Base-by-base conservation (phyloP, 2,113 vertebrate species). In the Columba janthina region DNA sequence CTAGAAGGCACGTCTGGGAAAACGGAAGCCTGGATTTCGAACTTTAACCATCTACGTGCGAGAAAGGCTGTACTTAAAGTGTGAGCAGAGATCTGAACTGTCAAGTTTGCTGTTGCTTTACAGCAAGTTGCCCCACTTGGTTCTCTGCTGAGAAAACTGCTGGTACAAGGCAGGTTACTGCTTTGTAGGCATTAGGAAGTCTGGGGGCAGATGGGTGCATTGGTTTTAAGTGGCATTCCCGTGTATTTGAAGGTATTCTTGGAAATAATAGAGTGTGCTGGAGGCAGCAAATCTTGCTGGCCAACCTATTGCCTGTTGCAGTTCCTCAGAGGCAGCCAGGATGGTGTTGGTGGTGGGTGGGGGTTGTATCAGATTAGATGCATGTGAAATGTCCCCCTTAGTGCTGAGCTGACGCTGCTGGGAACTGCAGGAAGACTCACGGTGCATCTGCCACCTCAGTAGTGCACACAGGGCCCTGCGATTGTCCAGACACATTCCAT, bases 391-490 rank as follows among this genome's bases (percentile, higher is more conserved):
- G 18, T 4, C 11, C 79, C 13, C 31, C 11, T 31, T 12, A 5
- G 34, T 1, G 4, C n/a, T n/a, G 34, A 61, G n/a, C 0, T 77
- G 72, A 14, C n/a, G 2, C n/a, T 19, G 10, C 20, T 2, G 11
- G 73, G 36, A 15, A 16, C 29, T 29, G 28, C 32, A 61, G 44
- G n/a, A 51, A 48, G 34, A 46, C 12, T 83, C 51, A 20, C 9
- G 20, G 26, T 1, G 11, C 31, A 6, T 21, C 44, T 53, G 28
- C 14, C 74, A 36, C 61, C 26, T 18, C 12, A 5, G 9, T 3
- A 13, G 38, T 9, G 53, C 25, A 5, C 32, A 17, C 14, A 12
- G 10, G 11, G 60, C 5, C 10, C 46, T 54, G 28, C 5, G 1
- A 19, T 62, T 70, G 34, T 31, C 38, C 53, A 28, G 53, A 12